Evolutionary conservation across 2,888 invertebrate genomes (phyloP).

Genomic region (Griposia aprilina): DNA sequence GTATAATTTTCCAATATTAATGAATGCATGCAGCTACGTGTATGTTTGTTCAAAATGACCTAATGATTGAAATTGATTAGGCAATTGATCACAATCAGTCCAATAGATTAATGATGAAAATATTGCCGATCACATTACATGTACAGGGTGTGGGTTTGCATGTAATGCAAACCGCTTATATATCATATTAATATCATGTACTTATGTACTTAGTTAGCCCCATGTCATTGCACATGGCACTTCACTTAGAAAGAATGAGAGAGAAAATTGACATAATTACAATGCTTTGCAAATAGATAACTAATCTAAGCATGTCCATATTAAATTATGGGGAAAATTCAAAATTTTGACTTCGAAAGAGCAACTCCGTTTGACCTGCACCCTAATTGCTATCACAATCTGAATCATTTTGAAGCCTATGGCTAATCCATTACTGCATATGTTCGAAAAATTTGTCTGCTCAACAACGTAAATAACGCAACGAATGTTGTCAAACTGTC

Average conservation of each 20-base stretch:
- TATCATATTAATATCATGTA: background rate
- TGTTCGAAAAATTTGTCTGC: too few relatives aligned
- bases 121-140: slow-evolving; percentile 31
- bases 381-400: too few relatives aligned
- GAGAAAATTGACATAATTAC: background rate
- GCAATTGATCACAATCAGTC: slow-evolving; percentile 54
- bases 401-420: too few relatives aligned
- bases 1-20: slow-evolving; percentile 6
- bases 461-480: too few relatives aligned
- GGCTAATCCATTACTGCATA: too few relatives aligned
- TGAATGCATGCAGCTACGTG: background rate
- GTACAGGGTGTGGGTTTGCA: slow-evolving; percentile 16
- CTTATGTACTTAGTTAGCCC: background rate
- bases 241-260: background rate
- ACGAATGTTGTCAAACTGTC: too few relatives aligned
- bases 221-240: background rate
- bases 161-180: slow-evolving; percentile 15
- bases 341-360: too few relatives aligned
- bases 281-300: background rate
- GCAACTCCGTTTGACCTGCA: background rate
- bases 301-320: background rate
- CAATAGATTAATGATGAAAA: slow-evolving; percentile 57
- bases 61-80: slow-evolving; percentile 54
- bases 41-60: slow-evolving; percentile 38
- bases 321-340: background rate